Base-by-base conservation (phyloP, 1,140 invertebrate species). In the Colletes latitarsis region DNA sequence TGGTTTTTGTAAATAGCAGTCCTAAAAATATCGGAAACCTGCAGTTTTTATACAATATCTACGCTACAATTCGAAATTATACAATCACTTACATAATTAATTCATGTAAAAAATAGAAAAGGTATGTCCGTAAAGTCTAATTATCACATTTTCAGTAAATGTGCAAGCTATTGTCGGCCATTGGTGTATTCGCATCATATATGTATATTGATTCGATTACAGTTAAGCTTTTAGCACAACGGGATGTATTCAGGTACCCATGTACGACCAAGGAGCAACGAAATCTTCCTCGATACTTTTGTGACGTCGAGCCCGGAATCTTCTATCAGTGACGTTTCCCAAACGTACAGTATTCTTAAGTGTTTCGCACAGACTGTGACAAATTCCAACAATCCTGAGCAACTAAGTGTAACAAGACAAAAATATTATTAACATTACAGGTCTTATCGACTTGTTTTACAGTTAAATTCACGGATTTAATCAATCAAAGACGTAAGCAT, bases 191-290 rank as follows among this genome's bases (percentile, higher is more conserved):
- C 58, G 19, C 39, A 52, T 71, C 30, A 57, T 53, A 53, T 15
- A 2, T 30, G 30, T 30, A 71, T 63, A 78, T 62, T 63, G 58
- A 62, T 39, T 72, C 30, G 30, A 17, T 64, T 62, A 71, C 43
- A 49, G 14, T 39, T 53, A 43, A 62, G 43, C 4, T 53, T 52
- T 93, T 78, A 93, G 88, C 92, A 93, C 30, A 90, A 83, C n/a
- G 93, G 92, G 49, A 93, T 89, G 57, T 88, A 93, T 83, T 93
- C 92, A 8, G 93, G 93, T 69, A 90, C 77, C 93, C 93, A 93
- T 6, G 88, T 84, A 17, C 90, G 88, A 53, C 90, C 90, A 55
- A 93, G 77, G 0, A 92, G 78, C 6, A 82, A 78, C 0, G 93
- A 93, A 8, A 93, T 87, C 52, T 86, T 88, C 8, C 83, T 76